A percentile compares a stretch with the other conserved stretches of the same genome.
Evolutionary conservation across 1,140 invertebrate genomes (phyloP).

Genomic region (Calephelis nemesis): DNA sequence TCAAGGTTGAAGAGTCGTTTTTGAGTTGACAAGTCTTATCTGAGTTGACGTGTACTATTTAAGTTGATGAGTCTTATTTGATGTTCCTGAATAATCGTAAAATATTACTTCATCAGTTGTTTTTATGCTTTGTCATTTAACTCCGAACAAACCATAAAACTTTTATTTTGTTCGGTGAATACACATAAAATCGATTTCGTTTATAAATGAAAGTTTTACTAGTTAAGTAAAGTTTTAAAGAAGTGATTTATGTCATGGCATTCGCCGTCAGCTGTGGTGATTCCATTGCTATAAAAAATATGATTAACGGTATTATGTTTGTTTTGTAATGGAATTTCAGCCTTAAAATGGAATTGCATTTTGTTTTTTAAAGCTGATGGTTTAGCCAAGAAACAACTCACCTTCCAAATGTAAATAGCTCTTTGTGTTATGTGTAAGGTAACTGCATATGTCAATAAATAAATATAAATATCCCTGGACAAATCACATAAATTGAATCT

Average conservation of each 20-base stretch:
- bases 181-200: conserved; percentile 27
- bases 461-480: no score
- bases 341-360: conserved; percentile 1
- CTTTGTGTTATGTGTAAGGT: no score
- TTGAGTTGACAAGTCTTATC: no score
- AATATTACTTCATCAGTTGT: background rate
- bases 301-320: conserved; percentile 21
- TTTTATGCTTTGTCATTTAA: background rate
- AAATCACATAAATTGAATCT: no score
- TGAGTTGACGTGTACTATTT: no score
- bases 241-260: conserved; percentile 66
- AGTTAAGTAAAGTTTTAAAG: conserved; percentile 62
- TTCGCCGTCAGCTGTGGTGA: conserved; percentile 60
- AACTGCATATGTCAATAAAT: no score
- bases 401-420: no score
- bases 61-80: no score
- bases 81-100: background rate
- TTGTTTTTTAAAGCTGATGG: background rate
- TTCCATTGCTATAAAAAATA: conserved; percentile 60
- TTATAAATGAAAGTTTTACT: conserved; percentile 55
- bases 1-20: no score
- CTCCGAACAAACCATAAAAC: background rate
- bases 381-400: no score
- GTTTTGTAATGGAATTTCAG: conserved; percentile 9
- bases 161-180: conserved; percentile 11